Conservation (phyloP, 2,113 vertebrate genomes). For the Oenanthe oenanthe region DNA sequence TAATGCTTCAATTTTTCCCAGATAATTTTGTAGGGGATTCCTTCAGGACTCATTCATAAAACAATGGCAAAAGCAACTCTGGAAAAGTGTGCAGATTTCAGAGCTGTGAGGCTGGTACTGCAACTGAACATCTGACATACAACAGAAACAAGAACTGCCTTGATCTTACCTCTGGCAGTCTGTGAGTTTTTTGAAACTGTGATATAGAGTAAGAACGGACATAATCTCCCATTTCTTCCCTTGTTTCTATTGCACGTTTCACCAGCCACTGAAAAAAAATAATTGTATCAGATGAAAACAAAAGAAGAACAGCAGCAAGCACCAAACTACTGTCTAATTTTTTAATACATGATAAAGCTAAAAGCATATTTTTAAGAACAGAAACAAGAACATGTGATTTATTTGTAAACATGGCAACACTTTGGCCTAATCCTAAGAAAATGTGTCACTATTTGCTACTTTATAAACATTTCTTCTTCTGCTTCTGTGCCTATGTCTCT, state of each 20-base stretch:
- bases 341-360: neutral
- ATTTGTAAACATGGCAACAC: neutral
- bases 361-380: neutral
- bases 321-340: neutral
- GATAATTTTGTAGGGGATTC: neutral
- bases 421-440: neutral
- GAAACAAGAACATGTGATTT: neutral
- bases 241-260: constrained; percentile 96
- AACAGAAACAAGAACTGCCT: neutral
- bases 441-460: neutral
- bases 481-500: neutral
- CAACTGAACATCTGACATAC: neutral
- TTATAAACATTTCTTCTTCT: neutral
- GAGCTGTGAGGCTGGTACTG: neutral
- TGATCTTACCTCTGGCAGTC: constrained; percentile 87
- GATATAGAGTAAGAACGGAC: constrained; percentile 92
- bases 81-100: neutral
- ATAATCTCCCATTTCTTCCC: constrained; percentile 97
- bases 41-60: neutral
- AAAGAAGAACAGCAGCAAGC: neutral
- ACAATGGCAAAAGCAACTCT: neutral
- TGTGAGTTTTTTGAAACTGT: constrained; percentile 93
- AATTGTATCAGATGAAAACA: neutral
- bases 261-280: constrained; percentile 89
- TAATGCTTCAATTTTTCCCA: neutral